Evolutionary conservation across 2,797 vertebrate genomes (phyloP).

Genomic region (Gallinago nigripennis): DNA sequence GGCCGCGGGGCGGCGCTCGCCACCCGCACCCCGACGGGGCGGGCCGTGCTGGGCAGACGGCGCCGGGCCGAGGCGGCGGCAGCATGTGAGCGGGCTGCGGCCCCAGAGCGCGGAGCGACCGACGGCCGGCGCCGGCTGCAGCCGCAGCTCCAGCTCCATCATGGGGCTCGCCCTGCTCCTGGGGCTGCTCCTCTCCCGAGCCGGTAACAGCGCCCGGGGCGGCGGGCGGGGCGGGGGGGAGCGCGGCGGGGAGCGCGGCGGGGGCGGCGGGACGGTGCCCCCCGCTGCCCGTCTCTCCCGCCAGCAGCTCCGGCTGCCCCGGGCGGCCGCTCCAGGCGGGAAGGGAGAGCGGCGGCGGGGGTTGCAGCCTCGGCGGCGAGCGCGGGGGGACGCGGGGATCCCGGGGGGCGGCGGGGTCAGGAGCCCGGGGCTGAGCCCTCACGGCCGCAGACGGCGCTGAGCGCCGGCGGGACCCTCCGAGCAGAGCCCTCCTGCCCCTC

Average conservation of each 20-base stretch:
- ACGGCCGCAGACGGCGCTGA: neutral
- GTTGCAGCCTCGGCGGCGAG: neutral
- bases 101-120: neutral
- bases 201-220: constrained; percentile 53
- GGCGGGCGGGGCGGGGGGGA: neutral
- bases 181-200: constrained; percentile 28
- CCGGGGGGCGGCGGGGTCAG: neutral
- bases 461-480: neutral
- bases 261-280: too few relatives aligned
- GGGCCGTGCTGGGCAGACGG: neutral
- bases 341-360: too few relatives aligned
- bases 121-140: neutral
- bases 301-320: neutral
- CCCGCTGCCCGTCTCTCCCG: neutral
- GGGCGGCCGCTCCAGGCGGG: too few relatives aligned
- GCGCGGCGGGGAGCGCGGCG: neutral
- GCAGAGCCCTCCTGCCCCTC: neutral
- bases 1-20: neutral
- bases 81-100: neutral
- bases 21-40: neutral
- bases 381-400: too few relatives aligned
- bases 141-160: neutral
- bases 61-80: neutral
- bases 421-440: neutral
- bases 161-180: constrained; percentile 43